Conservation (phyloP, 2,113 vertebrate species). For the Campylorhamphus procurvoides region DNA sequence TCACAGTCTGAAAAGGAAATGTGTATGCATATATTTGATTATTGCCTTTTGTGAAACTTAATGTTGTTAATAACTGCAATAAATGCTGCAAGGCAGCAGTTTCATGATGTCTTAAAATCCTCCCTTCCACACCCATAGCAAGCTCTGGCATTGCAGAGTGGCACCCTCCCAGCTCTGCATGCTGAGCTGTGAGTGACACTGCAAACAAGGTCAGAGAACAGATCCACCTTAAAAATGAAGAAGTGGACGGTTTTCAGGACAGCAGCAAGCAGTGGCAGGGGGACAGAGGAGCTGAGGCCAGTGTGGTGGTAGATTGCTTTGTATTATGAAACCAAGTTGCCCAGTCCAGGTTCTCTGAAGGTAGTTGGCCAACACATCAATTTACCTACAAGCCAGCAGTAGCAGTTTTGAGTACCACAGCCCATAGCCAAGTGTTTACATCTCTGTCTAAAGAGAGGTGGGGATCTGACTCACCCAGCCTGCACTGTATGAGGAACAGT, state of each 20-base stretch:
- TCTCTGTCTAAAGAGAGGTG: not conserved
- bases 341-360: not conserved
- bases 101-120: not conserved
- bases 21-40: not conserved
- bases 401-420: not conserved
- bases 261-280: not conserved
- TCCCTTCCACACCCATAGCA: not conserved
- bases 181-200: accelerated
- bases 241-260: not conserved
- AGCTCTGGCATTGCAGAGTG: not conserved
- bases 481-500: not conserved
- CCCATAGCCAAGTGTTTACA: not conserved
- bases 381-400: not conserved
- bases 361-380: not conserved
- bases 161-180: not conserved
- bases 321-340: not conserved
- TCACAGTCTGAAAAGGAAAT: not conserved
- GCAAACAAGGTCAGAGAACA: not conserved
- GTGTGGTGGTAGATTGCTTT: not conserved
- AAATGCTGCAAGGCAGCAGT: conserved; percentile 12
- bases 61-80: not conserved
- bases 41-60: not conserved
- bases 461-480: not conserved
- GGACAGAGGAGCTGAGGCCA: not conserved
- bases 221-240: not conserved